Evolutionary conservation across 2,888 invertebrate species (phyloP).

Genomic region (Uropetala carovei): DNA sequence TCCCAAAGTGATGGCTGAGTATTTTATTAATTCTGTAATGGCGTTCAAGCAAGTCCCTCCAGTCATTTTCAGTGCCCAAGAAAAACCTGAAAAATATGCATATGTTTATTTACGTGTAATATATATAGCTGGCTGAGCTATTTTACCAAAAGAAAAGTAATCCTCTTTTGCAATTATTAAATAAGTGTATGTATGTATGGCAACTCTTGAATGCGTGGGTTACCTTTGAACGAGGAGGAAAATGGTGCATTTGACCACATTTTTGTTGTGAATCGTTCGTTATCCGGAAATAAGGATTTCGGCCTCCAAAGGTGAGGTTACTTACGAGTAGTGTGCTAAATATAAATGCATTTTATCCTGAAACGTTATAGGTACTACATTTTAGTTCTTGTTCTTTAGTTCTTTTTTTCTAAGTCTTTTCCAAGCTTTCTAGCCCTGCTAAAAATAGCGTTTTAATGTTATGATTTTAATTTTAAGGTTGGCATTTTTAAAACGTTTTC

Average conservation of each 20-base stretch:
- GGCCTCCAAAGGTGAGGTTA: slow-evolving; percentile 60
- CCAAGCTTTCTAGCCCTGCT: slow-evolving; percentile 50
- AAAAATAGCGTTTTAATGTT: background rate
- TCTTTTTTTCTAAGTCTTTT: slow-evolving; percentile 26
- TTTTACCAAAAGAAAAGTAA: background rate
- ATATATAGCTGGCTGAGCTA: background rate
- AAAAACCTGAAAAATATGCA: background rate
- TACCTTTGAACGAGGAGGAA: slow-evolving; percentile 51
- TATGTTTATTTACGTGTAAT: background rate
- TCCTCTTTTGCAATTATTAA: background rate
- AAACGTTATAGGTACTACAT: background rate
- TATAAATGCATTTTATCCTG: slow-evolving; percentile 53
- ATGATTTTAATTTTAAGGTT: background rate
- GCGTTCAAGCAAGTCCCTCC: slow-evolving; percentile 42
- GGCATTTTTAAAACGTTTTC: background rate
- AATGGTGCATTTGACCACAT: slow-evolving; percentile 57
- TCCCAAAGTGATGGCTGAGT: slow-evolving; percentile 48
- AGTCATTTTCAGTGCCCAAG: background rate
- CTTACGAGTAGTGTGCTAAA: slow-evolving; percentile 25
- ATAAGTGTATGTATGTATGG: slow-evolving; percentile 33
- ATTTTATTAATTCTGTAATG: background rate
- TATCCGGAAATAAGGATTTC: slow-evolving; percentile 11
- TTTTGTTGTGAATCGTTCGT: background rate
- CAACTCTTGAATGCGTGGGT: slow-evolving; percentile 22
- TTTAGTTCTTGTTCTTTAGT: slow-evolving; percentile 26